A percentile compares a stretch with the other conserved stretches of the same genome.
phyloP scores from a whole-genome alignment of 2,797 vertebrate species.

The Fistularia tabacaria region DNA sequence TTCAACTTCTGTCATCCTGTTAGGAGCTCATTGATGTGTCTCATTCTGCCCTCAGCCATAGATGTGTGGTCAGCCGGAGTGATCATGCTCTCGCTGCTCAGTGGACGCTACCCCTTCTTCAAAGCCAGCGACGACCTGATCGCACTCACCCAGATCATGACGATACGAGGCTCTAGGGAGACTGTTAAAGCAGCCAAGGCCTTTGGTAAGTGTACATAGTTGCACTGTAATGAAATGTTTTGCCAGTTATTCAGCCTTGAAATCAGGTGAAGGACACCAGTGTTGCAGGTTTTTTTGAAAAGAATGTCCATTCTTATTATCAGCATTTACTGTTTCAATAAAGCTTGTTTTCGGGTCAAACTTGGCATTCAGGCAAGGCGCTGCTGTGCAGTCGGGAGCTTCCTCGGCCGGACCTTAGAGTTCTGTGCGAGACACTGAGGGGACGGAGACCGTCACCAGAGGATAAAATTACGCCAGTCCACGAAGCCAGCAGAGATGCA shows the following conservation, averaged over 20 bases:
- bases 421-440: conserved; percentile 87
- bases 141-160: conserved; percentile 95
- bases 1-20: background rate
- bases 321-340: background rate
- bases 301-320: too few relatives aligned
- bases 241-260: background rate
- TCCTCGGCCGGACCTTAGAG: conserved; percentile 86
- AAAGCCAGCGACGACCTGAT: conserved; percentile 96
- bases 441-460: conserved; percentile 54
- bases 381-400: conserved; percentile 89
- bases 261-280: too few relatives aligned
- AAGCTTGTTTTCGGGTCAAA: conserved; percentile 3
- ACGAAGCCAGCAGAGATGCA: conserved; percentile 15
- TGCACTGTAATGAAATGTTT: background rate
- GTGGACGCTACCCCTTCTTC: conserved; percentile 95
- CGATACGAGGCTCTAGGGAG: conserved; percentile 91
- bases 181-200: conserved; percentile 87
- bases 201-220: conserved; percentile 79
- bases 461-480: conserved; percentile 28
- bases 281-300: too few relatives aligned
- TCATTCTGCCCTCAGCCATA: conserved; percentile 80
- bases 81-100: conserved; percentile 92
- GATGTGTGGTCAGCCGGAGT: conserved; percentile 97
- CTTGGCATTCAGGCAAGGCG: conserved; percentile 80
- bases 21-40: background rate